Evolutionary conservation across 1,140 invertebrate genomes (phyloP).

Genomic region (Neuroterus valhalla): DNA sequence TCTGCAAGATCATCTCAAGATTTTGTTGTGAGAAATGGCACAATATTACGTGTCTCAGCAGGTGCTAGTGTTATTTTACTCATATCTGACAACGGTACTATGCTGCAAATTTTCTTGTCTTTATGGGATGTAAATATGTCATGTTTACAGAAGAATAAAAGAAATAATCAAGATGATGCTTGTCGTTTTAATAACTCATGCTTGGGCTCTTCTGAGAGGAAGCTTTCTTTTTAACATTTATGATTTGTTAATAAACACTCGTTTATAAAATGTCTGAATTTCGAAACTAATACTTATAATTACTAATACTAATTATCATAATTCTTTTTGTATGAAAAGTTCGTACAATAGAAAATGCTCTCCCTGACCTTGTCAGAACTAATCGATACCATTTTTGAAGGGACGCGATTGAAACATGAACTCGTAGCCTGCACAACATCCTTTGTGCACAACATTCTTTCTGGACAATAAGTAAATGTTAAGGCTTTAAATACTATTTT

Average conservation of each 20-base stretch:
- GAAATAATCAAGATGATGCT: slow-evolving; percentile 26
- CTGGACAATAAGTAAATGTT: too few species aligned
- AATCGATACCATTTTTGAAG: too few species aligned
- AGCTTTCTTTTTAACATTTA: slow-evolving; percentile 13
- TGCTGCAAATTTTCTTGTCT: not conserved
- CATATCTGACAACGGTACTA: not conserved
- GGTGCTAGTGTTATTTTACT: slow-evolving; percentile 32
- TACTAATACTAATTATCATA: too few species aligned
- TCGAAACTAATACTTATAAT: too few species aligned
- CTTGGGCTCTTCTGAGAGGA: not conserved
- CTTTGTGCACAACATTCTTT: too few species aligned
- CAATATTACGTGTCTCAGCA: slow-evolving; percentile 25
- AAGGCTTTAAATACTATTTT: not conserved
- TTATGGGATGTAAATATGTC: slow-evolving; percentile 13
- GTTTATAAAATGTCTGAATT: too few species aligned
- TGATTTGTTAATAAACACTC: too few species aligned
- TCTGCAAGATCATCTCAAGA: slow-evolving; percentile 29
- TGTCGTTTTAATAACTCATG: not conserved
- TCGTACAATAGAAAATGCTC: too few species aligned
- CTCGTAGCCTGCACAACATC: too few species aligned
- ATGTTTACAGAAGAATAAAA: slow-evolving; percentile 22
- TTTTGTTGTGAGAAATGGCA: slow-evolving; percentile 33
- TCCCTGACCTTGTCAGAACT: too few species aligned
- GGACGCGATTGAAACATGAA: too few species aligned
- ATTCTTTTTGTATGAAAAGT: too few species aligned